Conservation (phyloP, 2,113 vertebrate genomes). For the Epinephelus fuscoguttatus region DNA sequence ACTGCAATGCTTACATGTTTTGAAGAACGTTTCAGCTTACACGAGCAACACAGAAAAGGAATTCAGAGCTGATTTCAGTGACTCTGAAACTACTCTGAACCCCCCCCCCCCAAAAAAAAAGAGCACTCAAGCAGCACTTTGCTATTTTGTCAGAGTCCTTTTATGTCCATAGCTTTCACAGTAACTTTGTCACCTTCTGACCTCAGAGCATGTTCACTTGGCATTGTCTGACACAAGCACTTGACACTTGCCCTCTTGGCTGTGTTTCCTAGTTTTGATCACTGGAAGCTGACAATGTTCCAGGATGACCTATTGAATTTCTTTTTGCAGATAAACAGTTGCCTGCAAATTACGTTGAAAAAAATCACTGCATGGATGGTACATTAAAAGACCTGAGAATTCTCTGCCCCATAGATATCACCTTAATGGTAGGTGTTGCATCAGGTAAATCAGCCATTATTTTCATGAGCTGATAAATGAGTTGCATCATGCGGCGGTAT, state of each 20-base stretch:
- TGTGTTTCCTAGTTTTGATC: not conserved
- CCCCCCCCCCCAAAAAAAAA: not conserved
- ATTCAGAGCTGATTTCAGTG: not conserved
- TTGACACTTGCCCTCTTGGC: not conserved
- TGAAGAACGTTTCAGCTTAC: conserved; percentile 27
- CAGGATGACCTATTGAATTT: conserved; percentile 7
- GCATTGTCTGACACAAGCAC: conserved; percentile 4
- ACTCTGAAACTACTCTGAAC: conserved; percentile 10
- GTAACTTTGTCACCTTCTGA: conserved; percentile 26
- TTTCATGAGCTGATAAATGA: conserved; percentile 59
- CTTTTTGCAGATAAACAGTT: not conserved
- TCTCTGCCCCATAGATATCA: not conserved
- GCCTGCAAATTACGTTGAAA: not conserved
- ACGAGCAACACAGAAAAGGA: not conserved
- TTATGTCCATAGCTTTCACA: not conserved
- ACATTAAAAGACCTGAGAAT: conserved; percentile 7
- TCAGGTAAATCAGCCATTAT: conserved; percentile 41
- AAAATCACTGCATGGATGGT: not conserved
- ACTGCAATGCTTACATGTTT: conserved; percentile 41
- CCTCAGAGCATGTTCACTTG: conserved; percentile 4
- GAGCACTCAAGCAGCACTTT: conserved; percentile 7
- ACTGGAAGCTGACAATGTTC: not conserved
- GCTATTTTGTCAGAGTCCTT: conserved; percentile 7
- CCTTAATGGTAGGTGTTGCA: conserved; percentile 38
- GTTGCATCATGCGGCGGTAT: conserved; percentile 39